Evolutionary conservation across 2,888 invertebrate species (phyloP).

Genomic region (Alitta virens): DNA sequence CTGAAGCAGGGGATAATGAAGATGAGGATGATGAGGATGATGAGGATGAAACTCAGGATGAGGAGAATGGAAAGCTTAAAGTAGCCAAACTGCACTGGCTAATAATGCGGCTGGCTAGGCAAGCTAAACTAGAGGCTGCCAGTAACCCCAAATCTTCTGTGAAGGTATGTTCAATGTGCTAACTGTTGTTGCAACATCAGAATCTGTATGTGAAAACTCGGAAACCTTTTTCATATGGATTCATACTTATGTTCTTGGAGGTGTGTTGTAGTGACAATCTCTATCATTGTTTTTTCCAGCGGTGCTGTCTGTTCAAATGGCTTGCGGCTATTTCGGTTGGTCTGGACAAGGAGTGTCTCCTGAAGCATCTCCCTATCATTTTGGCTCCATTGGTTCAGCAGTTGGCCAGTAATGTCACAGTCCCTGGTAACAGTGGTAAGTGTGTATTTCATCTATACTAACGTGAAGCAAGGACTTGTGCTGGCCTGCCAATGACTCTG

Average conservation of each 20-base stretch:
- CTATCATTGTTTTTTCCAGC: conserved; percentile 60
- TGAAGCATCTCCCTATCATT: conserved; percentile 66
- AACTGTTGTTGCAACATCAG: no score
- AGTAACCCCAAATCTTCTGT: conserved; percentile 67
- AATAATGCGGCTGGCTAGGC: conserved; percentile 70
- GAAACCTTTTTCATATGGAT: no score
- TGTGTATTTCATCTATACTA: no score
- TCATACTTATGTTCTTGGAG: no score
- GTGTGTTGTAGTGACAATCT: no score
- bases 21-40: neutral
- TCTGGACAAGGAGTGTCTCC: conserved; percentile 61
- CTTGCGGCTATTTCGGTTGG: conserved; percentile 73
- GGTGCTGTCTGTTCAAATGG: conserved; percentile 79
- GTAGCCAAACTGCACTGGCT: conserved; percentile 41
- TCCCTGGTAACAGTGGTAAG: conserved; percentile 39
- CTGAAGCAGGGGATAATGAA: conserved; percentile 13
- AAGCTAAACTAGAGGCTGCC: conserved; percentile 77
- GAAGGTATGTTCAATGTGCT: conserved; percentile 68
- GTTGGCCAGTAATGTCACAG: conserved; percentile 64
- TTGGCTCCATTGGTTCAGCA: conserved; percentile 79
- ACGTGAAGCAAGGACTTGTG: no score
- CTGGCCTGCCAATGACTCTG: no score
- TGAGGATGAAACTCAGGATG: conserved; percentile 8
- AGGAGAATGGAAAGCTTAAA: conserved; percentile 18
- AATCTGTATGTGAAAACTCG: no score